Evolutionary conservation across 2,113 vertebrate species (phyloP).

Genomic region (Tylochromis polylepis): DNA sequence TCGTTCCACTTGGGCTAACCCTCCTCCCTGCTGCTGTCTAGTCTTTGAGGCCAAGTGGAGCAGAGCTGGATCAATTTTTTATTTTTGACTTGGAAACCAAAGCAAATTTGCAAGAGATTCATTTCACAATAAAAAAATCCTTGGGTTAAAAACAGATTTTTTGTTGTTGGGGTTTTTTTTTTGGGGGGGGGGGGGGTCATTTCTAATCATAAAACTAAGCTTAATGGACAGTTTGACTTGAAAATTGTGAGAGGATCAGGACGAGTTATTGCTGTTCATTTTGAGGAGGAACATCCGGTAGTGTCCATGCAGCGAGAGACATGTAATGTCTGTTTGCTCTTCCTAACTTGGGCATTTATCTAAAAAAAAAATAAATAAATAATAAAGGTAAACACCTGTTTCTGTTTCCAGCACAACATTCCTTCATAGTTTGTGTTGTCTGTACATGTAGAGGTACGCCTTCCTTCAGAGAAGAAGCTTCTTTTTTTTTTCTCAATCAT

Average conservation of each 20-base stretch:
- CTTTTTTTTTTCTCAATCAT: not conserved
- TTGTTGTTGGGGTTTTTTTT: too few relatives aligned
- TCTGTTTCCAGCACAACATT: not conserved
- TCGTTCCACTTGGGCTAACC: slow-evolving; percentile 6
- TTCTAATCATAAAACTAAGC: not conserved
- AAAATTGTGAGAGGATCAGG: not conserved
- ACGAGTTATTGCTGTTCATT: not conserved
- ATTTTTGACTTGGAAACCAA: not conserved
- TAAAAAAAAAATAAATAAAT: not conserved
- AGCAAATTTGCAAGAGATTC: not conserved
- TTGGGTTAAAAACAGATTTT: not conserved
- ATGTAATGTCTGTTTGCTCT: not conserved
- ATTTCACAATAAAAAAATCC: not conserved
- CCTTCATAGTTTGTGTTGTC: not conserved
- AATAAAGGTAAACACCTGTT: not conserved
- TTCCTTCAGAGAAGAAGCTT: not conserved
- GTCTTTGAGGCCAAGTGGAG: not conserved
- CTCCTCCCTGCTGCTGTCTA: not conserved
- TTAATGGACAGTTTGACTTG: not conserved
- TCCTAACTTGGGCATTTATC: not conserved
- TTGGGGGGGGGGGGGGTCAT: too few relatives aligned
- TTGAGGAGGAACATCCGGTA: not conserved
- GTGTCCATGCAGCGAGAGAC: not conserved
- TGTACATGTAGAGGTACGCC: not conserved
- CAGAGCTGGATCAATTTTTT: not conserved